Evolutionary conservation across 1,140 invertebrate species (phyloP).

Genomic region (Pygmarrhopalites habei): DNA sequence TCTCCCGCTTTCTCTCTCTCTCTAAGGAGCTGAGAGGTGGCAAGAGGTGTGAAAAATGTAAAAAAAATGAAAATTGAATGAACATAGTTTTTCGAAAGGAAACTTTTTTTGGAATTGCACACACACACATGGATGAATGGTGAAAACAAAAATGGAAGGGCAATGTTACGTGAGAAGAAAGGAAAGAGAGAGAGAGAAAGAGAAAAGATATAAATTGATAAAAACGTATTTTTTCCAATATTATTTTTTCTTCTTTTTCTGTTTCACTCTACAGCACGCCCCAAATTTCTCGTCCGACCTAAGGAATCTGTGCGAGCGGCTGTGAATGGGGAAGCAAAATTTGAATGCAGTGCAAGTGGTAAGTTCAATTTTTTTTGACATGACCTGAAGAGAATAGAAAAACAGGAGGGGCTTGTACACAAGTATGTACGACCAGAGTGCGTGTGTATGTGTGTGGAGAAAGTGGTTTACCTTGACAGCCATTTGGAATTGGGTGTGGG

Average conservation of each 20-base stretch:
- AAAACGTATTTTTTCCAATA: background rate
- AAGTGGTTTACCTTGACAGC: too few species aligned
- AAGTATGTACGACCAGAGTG: too few species aligned
- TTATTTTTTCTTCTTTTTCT: slow-evolving; percentile 24
- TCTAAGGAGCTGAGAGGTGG: background rate
- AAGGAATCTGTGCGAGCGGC: slow-evolving; percentile 63
- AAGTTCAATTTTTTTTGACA: background rate
- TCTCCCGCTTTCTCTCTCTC: background rate
- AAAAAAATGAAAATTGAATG: background rate
- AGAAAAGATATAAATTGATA: background rate
- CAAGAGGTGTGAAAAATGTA: background rate
- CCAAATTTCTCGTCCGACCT: slow-evolving; percentile 68
- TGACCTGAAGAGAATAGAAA: too few species aligned
- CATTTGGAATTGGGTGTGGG: too few species aligned
- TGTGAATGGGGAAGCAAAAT: slow-evolving; percentile 65
- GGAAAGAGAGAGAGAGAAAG: too few species aligned
- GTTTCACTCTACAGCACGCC: slow-evolving; percentile 57
- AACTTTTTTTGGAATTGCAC: background rate
- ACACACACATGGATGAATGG: too few species aligned
- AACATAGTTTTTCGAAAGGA: too few species aligned
- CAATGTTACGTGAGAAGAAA: too few species aligned
- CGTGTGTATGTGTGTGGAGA: too few species aligned
- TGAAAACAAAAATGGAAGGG: too few species aligned
- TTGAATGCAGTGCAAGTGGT: slow-evolving; percentile 69
- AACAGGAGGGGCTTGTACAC: too few species aligned